Evolutionary conservation across 2,888 invertebrate genomes (phyloP).

Genomic region (Sarcophaga subvicina): DNA sequence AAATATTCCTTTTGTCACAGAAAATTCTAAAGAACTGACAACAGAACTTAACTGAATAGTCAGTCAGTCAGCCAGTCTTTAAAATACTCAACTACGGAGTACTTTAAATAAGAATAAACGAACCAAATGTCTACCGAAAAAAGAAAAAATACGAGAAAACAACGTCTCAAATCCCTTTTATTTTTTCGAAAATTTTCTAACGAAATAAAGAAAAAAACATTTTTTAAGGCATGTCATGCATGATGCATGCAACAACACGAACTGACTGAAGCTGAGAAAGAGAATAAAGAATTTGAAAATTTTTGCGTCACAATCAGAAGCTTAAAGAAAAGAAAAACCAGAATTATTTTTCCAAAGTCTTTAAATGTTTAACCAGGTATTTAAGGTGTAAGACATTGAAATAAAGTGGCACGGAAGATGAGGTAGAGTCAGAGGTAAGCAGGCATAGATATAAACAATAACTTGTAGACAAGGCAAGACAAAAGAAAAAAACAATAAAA

Average conservation of each 20-base stretch:
- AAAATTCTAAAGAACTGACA: not conserved
- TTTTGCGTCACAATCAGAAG: not conserved
- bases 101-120: not conserved
- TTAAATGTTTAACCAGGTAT: not conserved
- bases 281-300: not conserved
- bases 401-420: too few species aligned
- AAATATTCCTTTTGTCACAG: not conserved
- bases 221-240: slow-evolving; percentile 50
- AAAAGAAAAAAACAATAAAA: not conserved
- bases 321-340: not conserved
- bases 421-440: not conserved
- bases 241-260: not conserved
- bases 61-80: not conserved
- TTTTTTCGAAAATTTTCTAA: not conserved
- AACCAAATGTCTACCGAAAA: not conserved
- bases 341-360: not conserved
- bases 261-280: not conserved
- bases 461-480: not conserved
- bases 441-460: not conserved
- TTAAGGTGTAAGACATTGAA: not conserved
- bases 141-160: too few species aligned
- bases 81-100: not conserved
- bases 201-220: not conserved
- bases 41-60: not conserved
- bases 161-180: not conserved